phyloP scores from a whole-genome alignment of 1,140 invertebrate species.

The Micrasema minimum region DNA sequence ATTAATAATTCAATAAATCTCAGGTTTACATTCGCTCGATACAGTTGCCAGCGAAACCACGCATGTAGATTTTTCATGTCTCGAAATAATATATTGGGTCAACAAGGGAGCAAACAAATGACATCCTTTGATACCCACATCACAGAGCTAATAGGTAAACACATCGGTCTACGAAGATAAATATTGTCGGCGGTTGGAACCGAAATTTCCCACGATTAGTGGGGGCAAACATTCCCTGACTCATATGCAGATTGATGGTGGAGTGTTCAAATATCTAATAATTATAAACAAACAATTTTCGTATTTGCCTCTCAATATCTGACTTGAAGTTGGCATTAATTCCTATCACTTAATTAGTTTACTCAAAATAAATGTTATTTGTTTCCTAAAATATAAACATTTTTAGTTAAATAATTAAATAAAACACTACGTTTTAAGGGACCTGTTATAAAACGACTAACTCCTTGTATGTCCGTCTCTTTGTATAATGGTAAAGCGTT shows the following conservation, averaged over 20 bases:
- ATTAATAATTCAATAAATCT: background rate
- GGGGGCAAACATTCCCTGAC: slow-evolving; percentile 26
- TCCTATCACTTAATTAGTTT: too few relatives aligned
- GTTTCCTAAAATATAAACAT: too few relatives aligned
- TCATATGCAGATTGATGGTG: slow-evolving; percentile 26
- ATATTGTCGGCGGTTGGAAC: slow-evolving; percentile 19
- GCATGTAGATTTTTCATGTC: too few relatives aligned
- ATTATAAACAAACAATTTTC: background rate
- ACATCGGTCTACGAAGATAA: slow-evolving; percentile 27
- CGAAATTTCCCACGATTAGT: slow-evolving; percentile 1
- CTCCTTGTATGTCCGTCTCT: too few relatives aligned
- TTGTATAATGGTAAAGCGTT: too few relatives aligned
- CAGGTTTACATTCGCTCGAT: background rate
- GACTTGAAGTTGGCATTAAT: too few relatives aligned
- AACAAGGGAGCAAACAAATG: slow-evolving; percentile 25
- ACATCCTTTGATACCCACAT: slow-evolving; percentile 37
- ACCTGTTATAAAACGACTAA: too few relatives aligned
- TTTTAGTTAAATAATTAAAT: too few relatives aligned
- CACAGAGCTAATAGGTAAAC: slow-evolving; percentile 35
- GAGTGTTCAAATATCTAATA: slow-evolving; percentile 2
- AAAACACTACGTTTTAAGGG: too few relatives aligned
- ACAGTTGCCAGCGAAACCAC: too few relatives aligned
- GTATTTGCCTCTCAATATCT: slow-evolving; percentile 4
- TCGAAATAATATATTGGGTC: slow-evolving; percentile 17
- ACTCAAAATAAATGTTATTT: too few relatives aligned